Base-by-base conservation (phyloP, 1,140 invertebrate genomes). In the Drosophila baimaii region DNA sequence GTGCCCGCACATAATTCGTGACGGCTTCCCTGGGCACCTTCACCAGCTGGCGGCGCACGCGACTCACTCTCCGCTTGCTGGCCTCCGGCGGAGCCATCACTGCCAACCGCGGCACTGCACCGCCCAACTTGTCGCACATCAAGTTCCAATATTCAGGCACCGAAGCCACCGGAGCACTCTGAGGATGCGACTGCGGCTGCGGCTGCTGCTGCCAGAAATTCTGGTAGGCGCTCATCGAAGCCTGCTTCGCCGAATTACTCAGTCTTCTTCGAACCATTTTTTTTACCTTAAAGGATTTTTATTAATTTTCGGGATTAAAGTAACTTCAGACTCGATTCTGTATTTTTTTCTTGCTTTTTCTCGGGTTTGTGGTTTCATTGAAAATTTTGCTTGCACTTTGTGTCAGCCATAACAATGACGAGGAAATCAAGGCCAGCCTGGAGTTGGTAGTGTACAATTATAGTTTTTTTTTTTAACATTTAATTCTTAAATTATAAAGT, bases 231-330 rank as follows among this genome's bases (percentile, higher is more conserved):
- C 29, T 62, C 46, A 54, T 19, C 13, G 79, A 74, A 29, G 78
- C 17, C 27, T 77, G 68, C 17, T 58, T 66, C 35, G 80, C 66
- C 52, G 77, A 33, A 5, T 54, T 49, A 13, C 23, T 37, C 35
- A 65, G n/a, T n/a, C 52, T 66, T 64, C 71, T 77, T 17, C 79
- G 68, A 43, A 77, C 84, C 83, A 88, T 86, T 25, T 9, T 33
- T 17, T 39, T 6, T 23, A n/a, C 8, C n/a, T n/a, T n/a, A n/a
- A n/a, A n/a, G n/a, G n/a, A n/a, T 13, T 3, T n/a, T 21, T 2
- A 21, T 12, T 17, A 5, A 17, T 17, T n/a, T 8, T 25, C 12
- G 27, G n/a, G n/a, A 5, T 21, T 12, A 0, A 31, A 8, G 17
- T 15, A 13, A 44, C 10, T 65, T n/a, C 4, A 31, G 9, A n/a